phyloP scores from a whole-genome alignment of 2,888 invertebrate genomes.

The Idaea biselata region DNA sequence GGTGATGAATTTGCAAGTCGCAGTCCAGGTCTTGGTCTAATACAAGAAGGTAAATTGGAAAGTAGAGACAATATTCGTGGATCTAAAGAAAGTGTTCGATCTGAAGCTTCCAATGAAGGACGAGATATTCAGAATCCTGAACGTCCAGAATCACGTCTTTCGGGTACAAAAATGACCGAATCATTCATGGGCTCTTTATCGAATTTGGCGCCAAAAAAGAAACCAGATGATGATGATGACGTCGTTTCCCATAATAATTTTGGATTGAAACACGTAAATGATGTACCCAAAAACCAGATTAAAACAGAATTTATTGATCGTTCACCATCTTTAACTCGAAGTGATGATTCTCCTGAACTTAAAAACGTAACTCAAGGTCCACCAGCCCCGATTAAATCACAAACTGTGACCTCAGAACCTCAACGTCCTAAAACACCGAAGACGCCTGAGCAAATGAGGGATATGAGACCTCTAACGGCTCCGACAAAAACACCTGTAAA shows the following conservation, averaged over 20 bases:
- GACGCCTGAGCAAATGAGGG: constrained; percentile 30
- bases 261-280: constrained; percentile 40
- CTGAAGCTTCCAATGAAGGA: constrained; percentile 58
- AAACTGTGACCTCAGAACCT: constrained; percentile 55
- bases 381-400: constrained; percentile 47
- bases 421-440: constrained; percentile 68
- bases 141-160: constrained; percentile 70
- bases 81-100: constrained; percentile 67
- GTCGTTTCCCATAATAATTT: constrained; percentile 62
- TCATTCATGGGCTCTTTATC: constrained; percentile 71
- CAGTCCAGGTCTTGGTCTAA: constrained; percentile 66
- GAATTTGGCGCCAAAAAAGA: constrained; percentile 56
- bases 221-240: constrained; percentile 70
- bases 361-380: constrained; percentile 52
- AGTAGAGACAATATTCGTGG: constrained; percentile 68
- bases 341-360: constrained; percentile 75
- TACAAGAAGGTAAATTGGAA: constrained; percentile 69
- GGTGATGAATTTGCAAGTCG: constrained; percentile 60
- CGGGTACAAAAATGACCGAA: constrained; percentile 74
- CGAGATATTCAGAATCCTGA: constrained; percentile 48
- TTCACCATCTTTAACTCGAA: constrained; percentile 72
- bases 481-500: constrained; percentile 53
- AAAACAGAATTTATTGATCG: constrained; percentile 67
- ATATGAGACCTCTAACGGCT: constrained; percentile 39
- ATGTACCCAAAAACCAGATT: constrained; percentile 40